Base-by-base conservation (phyloP, 2,888 invertebrate genomes). In the Pogonocherus hispidulus region DNA sequence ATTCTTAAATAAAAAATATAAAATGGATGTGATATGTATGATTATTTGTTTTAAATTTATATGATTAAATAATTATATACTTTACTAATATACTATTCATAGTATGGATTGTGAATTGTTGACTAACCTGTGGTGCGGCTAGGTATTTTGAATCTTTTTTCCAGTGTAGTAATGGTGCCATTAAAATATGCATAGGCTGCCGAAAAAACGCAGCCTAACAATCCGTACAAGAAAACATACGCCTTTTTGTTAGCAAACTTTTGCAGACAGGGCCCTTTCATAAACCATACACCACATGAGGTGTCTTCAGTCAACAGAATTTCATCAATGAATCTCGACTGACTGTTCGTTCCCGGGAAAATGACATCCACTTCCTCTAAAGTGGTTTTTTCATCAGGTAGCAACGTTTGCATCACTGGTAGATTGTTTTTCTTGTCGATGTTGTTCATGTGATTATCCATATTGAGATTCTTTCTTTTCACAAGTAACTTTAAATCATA, bases 101-200 rank as follows among this genome's bases (percentile, higher is more conserved):
- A 27, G 27, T 27, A 27, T 27, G 8, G 8, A 27, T 5, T 27
- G 3, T 8, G 27, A 27, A 8, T 5, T 27, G 3, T 27, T 60
- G 16, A 76, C 82, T 84, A 79, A 89, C 90, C 92, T 72, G 91
- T 91, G 22, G 91, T 92, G 81, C 89, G 88, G 41, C 91, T 92
- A 14, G 92, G 91, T 79, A 92, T 92, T 83, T 91, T 92, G 80
- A 91, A 92, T 74, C 92, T 87, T 80, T 92, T 92, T 82, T 92
- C 92, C 71, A 92, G 86, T 2, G 92, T 92, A 57, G 92, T 92
- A 68, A 92, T 91, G 23, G 91, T 92, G n/a, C 92, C 92, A 78
- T 91, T 91, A 77, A 91, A 92, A 80, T 92, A 92, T 2, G 92
- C 89, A 78, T 89, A 92, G 67, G 90, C 90, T 77, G 92, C 92